Evolutionary conservation across 2,113 vertebrate species (phyloP).

Genomic region (Collichthys lucidus): DNA sequence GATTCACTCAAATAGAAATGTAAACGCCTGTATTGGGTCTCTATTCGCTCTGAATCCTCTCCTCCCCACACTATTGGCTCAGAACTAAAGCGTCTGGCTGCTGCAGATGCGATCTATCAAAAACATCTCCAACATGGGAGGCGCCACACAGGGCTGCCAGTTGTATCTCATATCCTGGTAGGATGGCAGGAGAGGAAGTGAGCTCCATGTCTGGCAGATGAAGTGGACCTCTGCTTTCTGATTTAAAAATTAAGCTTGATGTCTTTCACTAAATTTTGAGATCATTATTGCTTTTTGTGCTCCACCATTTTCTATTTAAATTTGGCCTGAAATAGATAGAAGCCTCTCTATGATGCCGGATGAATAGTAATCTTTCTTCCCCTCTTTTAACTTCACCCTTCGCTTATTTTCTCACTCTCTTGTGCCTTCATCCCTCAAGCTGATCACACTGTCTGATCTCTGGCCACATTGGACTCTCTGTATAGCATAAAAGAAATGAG

Average conservation of each 20-base stretch:
- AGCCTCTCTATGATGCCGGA: constrained; percentile 5
- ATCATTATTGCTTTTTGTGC: neutral
- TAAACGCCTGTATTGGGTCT: constrained; percentile 31
- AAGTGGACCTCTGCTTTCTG: constrained; percentile 15
- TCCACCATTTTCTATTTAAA: neutral
- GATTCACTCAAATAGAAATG: constrained; percentile 40
- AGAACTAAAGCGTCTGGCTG: constrained; percentile 22
- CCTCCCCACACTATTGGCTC: constrained; percentile 11
- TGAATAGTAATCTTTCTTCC: constrained; percentile 50
- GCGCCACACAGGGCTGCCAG: constrained; percentile 13
- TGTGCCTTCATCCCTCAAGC: constrained; percentile 33
- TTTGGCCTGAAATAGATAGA: constrained; percentile 16
- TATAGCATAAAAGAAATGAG: constrained; percentile 58
- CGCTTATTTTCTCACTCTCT: constrained; percentile 45
- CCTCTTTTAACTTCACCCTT: constrained; percentile 29
- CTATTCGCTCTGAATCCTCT: constrained; percentile 18
- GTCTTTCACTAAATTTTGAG: constrained; percentile 29
- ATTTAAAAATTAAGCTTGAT: constrained; percentile 37
- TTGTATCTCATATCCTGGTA: constrained; percentile 32
- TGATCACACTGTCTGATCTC: constrained; percentile 58
- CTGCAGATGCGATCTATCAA: constrained; percentile 62
- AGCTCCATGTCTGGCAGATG: constrained; percentile 38
- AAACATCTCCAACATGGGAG: constrained; percentile 20
- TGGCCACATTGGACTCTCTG: constrained; percentile 55
- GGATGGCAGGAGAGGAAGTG: constrained; percentile 26